Conservation (phyloP, 2,797 vertebrate species). For the Poeciliopsis paucimaculata region DNA sequence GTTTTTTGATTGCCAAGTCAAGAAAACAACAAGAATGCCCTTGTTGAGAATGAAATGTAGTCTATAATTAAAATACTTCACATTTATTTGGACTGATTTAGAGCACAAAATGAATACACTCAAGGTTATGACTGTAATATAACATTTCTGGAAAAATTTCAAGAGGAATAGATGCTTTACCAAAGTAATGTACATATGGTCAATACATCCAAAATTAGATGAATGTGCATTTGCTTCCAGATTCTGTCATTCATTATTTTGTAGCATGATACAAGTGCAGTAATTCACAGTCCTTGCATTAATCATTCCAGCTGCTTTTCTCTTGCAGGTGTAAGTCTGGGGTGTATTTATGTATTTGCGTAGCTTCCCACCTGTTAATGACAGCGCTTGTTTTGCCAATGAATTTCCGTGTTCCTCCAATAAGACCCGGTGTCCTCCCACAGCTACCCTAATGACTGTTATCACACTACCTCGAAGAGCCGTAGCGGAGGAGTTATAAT, state of each 20-base stretch:
- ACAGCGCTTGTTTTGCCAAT: constrained; percentile 76
- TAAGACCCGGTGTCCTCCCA: constrained; percentile 78
- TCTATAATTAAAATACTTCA: background rate
- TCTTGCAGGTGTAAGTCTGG: constrained; percentile 64
- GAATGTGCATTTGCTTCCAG: constrained; percentile 14
- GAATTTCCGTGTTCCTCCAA: constrained; percentile 74
- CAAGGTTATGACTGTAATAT: background rate
- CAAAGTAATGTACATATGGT: background rate
- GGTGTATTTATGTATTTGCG: constrained; percentile 76
- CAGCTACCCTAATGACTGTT: constrained; percentile 82
- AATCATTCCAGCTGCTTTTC: constrained; percentile 68
- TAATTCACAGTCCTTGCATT: constrained; percentile 72
- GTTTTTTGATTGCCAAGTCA: background rate
- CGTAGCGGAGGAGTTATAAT: constrained; percentile 72
- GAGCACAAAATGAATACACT: background rate
- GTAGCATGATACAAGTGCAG: constrained; percentile 44
- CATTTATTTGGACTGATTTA: background rate
- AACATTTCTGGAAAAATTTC: background rate
- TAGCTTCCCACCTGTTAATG: constrained; percentile 80
- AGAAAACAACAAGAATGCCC: background rate
- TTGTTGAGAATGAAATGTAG: background rate
- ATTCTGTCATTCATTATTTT: constrained; percentile 47
- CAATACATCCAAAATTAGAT: background rate
- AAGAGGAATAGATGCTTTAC: background rate
- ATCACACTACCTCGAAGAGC: constrained; percentile 79